Conservation (phyloP, 2,888 invertebrate species). For the Timema cristinae region DNA sequence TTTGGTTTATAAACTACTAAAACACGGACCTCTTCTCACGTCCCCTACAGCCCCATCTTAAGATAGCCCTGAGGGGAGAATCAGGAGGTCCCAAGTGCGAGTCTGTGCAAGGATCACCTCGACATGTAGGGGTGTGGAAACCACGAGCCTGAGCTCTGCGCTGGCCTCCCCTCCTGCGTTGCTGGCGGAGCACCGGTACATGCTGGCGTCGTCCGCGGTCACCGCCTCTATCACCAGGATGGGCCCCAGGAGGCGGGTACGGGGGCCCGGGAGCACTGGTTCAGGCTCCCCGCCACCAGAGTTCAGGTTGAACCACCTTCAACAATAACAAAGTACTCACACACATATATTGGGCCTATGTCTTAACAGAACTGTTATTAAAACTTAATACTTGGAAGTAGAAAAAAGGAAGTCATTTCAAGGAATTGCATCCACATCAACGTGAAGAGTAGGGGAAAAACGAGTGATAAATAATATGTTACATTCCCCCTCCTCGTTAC, state of each 20-base stretch:
- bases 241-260: slow-evolving; percentile 62
- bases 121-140: slow-evolving; percentile 59
- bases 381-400: too few species aligned
- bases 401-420: too few species aligned
- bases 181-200: slow-evolving; percentile 63
- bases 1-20: too few species aligned
- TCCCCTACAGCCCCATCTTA: too few species aligned
- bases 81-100: neutral
- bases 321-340: too few species aligned
- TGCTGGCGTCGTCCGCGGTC: slow-evolving; percentile 63
- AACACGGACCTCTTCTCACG: too few species aligned
- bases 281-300: slow-evolving; percentile 55
- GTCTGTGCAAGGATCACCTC: slow-evolving; percentile 30
- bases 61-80: neutral
- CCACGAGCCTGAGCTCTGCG: slow-evolving; percentile 61
- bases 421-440: too few species aligned
- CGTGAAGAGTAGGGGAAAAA: too few species aligned
- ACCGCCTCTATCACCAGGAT: slow-evolving; percentile 68
- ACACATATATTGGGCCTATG: too few species aligned
- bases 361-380: too few species aligned
- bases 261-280: slow-evolving; percentile 59
- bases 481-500: too few species aligned
- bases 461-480: too few species aligned
- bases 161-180: slow-evolving; percentile 68
- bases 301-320: slow-evolving; percentile 62